phyloP scores from a whole-genome alignment of 2,888 invertebrate species.

The Alentia gelatinosa region DNA sequence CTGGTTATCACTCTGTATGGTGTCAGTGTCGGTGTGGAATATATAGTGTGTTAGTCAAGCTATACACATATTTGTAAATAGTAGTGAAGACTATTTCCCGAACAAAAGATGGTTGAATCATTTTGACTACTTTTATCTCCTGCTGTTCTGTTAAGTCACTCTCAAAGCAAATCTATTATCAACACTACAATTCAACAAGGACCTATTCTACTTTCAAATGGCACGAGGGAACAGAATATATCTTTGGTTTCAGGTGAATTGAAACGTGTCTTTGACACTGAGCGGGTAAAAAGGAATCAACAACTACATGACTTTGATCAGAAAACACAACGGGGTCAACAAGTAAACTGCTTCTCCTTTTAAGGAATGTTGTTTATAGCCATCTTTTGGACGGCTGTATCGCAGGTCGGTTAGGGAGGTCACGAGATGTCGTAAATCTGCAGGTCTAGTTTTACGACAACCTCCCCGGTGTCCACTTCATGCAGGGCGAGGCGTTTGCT shows the following conservation, averaged over 20 bases:
- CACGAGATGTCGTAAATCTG: constrained; percentile 82
- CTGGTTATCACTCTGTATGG: no score
- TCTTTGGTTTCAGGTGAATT: not conserved
- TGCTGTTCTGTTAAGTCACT: not conserved
- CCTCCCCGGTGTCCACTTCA: constrained; percentile 87
- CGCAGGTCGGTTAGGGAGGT: not conserved
- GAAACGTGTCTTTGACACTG: constrained; percentile 1
- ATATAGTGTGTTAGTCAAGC: no score
- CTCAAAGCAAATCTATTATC: not conserved
- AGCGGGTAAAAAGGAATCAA: not conserved
- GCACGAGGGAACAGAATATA: not conserved
- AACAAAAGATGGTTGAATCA: no score
- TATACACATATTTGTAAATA: no score
- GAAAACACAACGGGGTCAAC: not conserved
- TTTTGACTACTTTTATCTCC: no score
- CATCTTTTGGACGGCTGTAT: not conserved
- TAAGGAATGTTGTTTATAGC: constrained; percentile 2
- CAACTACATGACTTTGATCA: not conserved
- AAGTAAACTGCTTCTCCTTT: not conserved
- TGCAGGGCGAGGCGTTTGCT: constrained; percentile 85
- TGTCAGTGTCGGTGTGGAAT: no score
- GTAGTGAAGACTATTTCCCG: no score
- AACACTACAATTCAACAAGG: not conserved
- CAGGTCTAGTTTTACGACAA: constrained; percentile 87
- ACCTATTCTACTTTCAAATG: not conserved